Base-by-base conservation (phyloP, 2,797 vertebrate genomes). In the Phoxinus dragarum region DNA sequence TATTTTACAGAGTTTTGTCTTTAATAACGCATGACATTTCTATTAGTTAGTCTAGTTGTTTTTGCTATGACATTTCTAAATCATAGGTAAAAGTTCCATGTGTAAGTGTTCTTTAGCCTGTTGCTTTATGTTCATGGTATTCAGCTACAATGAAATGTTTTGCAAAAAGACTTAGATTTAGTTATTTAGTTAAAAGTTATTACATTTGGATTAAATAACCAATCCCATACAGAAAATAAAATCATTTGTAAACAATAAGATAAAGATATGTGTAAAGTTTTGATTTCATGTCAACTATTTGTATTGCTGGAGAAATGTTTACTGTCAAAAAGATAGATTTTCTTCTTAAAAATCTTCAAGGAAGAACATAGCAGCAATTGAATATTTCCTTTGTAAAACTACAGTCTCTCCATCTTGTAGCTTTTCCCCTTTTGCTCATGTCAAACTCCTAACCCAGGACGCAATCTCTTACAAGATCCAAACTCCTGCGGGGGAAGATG, bases 401-500 rank as follows among this genome's bases (percentile, higher is more conserved):
- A 90, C 16, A 79, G 40, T 79, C 56, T 66, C 77, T 79, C 40
- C 27, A 79, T 79, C 59, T 66, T 79, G 38, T 44, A 80, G 40
- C 59, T 80, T 47, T 34, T 12, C 31, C 14, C 84, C 88, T 89
- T 73, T 88, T 31, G 40, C 87, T 67, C 71, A 76, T 79, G 81
- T 87, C 89, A 87, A 90, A 87, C 86, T 74, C 85, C 68, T 88
- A 90, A 90, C 79, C 84, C 66, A 86, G 72, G 88, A 91, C 90
- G 89, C 89, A 88, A 90, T 88, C 89, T 86, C 82, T 90, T 86
- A 69, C 44, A 67, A 77, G 27, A 82, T 52, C 69, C 61, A 40
- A 56, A 49, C 59, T 52, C n/a, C 67, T 75, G 49, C 75, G 38
- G 83, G 79, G 73, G n/a, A 49, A 75, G 19, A 44, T 27, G 47